Conservation (phyloP, 2,113 vertebrate species). For the Hyperopisus bebe region DNA sequence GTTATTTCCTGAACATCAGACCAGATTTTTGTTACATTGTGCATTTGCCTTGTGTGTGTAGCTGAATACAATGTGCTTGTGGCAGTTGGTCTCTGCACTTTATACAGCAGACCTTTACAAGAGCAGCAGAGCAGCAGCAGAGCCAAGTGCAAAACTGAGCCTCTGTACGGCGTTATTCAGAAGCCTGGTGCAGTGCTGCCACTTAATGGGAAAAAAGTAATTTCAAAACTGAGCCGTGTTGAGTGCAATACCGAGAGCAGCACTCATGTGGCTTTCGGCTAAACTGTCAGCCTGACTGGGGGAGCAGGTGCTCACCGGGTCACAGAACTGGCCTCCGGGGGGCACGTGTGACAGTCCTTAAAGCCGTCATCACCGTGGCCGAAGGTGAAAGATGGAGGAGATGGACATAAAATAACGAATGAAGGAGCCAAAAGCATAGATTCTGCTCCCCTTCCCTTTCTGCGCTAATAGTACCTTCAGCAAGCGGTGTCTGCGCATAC, state of each 20-base stretch:
- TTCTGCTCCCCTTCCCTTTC: background rate
- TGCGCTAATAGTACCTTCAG: slow-evolving; percentile 6
- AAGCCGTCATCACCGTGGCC: background rate
- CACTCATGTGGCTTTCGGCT: background rate
- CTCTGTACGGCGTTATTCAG: background rate
- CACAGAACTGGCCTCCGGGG: background rate
- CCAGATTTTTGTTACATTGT: background rate
- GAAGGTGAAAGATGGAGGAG: background rate
- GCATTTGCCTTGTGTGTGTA: background rate
- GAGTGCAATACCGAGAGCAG: too few relatives aligned
- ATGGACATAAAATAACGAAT: background rate
- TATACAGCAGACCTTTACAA: background rate
- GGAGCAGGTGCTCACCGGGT: background rate
- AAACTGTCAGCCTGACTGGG: background rate
- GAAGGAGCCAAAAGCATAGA: background rate
- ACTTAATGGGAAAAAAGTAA: background rate
- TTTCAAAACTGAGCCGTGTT: background rate
- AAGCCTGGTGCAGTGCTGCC: background rate
- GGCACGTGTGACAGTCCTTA: background rate
- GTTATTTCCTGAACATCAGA: background rate
- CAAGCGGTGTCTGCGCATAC: background rate
- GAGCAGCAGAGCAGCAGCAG: background rate
- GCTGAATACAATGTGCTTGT: background rate
- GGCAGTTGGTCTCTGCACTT: background rate
- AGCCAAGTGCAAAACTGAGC: background rate